Conservation (phyloP, 2,113 vertebrate genomes). For the Hydrolagus affinis region DNA sequence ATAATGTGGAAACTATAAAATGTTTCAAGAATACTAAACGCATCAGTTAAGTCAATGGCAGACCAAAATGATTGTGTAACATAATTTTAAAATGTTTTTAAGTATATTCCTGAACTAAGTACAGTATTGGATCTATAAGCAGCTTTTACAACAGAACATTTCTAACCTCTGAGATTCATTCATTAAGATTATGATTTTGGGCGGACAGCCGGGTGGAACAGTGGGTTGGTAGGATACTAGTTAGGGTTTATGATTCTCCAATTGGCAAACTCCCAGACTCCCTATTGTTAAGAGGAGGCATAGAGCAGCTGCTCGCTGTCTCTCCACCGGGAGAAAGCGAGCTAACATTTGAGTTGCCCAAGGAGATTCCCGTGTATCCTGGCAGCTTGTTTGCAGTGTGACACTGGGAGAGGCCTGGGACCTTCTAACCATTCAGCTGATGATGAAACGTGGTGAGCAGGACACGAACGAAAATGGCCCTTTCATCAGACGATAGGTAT, state of each 20-base stretch:
- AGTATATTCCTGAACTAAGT: not conserved
- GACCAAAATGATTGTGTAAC: not conserved
- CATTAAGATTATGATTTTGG: not conserved
- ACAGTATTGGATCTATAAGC: not conserved
- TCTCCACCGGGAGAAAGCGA: not conserved
- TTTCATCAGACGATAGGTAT: too few relatives aligned
- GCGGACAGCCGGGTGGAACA: not conserved
- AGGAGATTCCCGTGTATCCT: too few relatives aligned
- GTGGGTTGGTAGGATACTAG: not conserved
- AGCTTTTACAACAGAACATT: constrained; percentile 1
- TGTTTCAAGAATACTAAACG: constrained; percentile 17
- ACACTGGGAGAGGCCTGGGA: too few relatives aligned
- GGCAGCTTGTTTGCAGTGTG: too few relatives aligned
- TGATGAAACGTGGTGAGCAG: too few relatives aligned
- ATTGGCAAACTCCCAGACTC: not conserved
- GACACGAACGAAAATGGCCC: too few relatives aligned
- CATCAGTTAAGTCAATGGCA: constrained; percentile 14
- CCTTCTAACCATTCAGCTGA: too few relatives aligned
- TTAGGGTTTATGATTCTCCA: too few relatives aligned
- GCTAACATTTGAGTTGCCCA: too few relatives aligned
- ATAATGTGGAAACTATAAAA: constrained; percentile 25
- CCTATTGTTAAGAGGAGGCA: too few relatives aligned
- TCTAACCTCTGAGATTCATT: not conserved
- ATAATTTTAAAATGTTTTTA: not conserved
- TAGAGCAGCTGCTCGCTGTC: not conserved